These are phyloP conservation scores for Lordiphosa collinella DNA, from an alignment of 1,140 invertebrate genomes.

Conservation along the genomic window DNA sequence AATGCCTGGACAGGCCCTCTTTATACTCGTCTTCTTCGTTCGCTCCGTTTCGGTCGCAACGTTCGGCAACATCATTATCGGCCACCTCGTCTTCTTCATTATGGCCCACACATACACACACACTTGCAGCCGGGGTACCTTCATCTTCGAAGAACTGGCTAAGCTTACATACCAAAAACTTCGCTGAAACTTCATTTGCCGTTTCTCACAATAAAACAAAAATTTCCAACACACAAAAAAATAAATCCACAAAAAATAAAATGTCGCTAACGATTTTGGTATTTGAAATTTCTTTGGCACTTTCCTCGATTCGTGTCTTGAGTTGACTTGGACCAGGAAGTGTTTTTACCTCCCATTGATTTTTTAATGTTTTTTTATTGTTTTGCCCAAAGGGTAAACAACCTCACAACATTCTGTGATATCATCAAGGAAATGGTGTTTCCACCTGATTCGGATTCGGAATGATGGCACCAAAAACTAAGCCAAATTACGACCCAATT, in stretches of 20 bases:
- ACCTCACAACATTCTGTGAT: not conserved
- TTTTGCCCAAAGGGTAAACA: conserved; percentile 20
- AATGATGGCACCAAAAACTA: no score
- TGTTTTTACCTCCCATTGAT: conserved; percentile 11
- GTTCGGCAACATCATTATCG: conserved; percentile 36
- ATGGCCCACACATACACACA: conserved; percentile 31
- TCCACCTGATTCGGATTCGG: no score
- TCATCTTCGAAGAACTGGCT: conserved; percentile 36
- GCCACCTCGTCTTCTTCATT: conserved; percentile 49
- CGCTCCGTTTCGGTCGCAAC: conserved; percentile 7
- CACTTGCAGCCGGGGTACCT: conserved; percentile 26
- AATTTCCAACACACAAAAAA: conserved; percentile 28
- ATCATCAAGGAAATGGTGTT: no score
- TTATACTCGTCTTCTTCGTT: conserved; percentile 57
- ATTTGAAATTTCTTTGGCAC: conserved; percentile 59
- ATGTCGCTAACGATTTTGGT: conserved; percentile 72
- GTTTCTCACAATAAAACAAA: conserved; percentile 70
- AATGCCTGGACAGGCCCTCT: conserved; percentile 62
- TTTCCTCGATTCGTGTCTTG: conserved; percentile 45
- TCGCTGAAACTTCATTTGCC: conserved; percentile 3
- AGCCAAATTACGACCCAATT: no score
- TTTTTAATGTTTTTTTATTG: conserved; percentile 20
- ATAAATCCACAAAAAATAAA: conserved; percentile 48
- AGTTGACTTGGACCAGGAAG: conserved; percentile 25
- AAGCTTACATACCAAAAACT: no score